A percentile compares a stretch with the other conserved stretches of the same genome.
Evolutionary conservation across 2,888 invertebrate species (phyloP).

Genomic region (Raillietiella orientalis): DNA sequence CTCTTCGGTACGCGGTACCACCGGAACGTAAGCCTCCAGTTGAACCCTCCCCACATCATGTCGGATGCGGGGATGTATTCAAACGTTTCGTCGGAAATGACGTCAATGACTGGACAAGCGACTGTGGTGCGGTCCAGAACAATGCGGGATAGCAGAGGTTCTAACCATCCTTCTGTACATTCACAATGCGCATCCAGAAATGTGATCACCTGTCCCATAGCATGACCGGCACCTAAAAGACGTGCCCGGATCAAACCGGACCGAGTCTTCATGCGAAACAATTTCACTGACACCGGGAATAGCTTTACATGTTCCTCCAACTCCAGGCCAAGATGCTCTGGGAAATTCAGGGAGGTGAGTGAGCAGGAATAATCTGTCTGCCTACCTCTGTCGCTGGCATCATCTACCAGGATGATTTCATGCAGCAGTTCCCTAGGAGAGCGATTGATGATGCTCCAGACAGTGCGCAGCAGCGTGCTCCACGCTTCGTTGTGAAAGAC

Average conservation of each 20-base stretch:
- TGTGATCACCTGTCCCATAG: slow-evolving; percentile 61
- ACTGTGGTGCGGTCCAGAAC: slow-evolving; percentile 71
- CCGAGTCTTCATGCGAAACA: slow-evolving; percentile 61
- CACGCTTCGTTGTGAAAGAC: slow-evolving; percentile 99
- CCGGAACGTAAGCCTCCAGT: slow-evolving; percentile 97
- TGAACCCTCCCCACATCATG: slow-evolving; percentile 99
- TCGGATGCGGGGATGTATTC: slow-evolving; percentile 96
- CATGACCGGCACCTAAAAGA: slow-evolving; percentile 68
- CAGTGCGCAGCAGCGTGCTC: slow-evolving; percentile 77
- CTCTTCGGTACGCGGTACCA: slow-evolving; percentile 95
- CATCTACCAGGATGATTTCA: slow-evolving; percentile 90
- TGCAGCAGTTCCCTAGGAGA: slow-evolving; percentile 57
- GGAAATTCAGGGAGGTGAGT: too few species aligned
- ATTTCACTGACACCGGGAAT: slow-evolving; percentile 51
- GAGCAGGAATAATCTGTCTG: slow-evolving; percentile 1
- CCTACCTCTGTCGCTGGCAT: slow-evolving; percentile 70
- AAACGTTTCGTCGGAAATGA: slow-evolving; percentile 93
- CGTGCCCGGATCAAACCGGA: slow-evolving; percentile 87
- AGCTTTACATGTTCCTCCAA: slow-evolving; percentile 61
- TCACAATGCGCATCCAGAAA: slow-evolving; percentile 97
- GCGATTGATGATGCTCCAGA: slow-evolving; percentile 85
- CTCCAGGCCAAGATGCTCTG: slow-evolving; percentile 57
- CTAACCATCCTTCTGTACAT: slow-evolving; percentile 94
- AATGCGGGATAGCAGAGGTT: slow-evolving; percentile 67
- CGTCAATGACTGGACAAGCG: slow-evolving; percentile 93